A percentile compares a stretch with the other conserved stretches of the same genome.
Conservation (phyloP, 37 sponge, comb jelly and placozoan genomes). For the Eunapius fragilis region DNA sequence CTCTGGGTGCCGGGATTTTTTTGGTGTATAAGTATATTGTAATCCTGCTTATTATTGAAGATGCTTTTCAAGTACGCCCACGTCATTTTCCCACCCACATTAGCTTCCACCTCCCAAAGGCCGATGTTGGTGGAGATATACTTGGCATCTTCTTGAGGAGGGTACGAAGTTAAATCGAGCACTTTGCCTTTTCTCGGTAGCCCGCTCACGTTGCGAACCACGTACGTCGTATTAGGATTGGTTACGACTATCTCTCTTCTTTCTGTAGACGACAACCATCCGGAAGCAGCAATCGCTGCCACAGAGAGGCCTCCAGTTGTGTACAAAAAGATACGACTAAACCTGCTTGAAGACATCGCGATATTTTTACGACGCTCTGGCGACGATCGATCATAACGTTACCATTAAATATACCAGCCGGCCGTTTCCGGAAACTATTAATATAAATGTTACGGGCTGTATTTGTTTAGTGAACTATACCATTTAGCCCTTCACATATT, state of each 20-base stretch:
- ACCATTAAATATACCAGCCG: too few species aligned
- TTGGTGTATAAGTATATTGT: conserved; percentile 23
- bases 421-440: too few species aligned
- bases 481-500: too few species aligned
- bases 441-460: too few species aligned
- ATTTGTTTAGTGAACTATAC: too few species aligned
- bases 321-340: neutral
- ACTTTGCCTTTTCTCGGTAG: neutral
- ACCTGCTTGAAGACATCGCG: neutral
- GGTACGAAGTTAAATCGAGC: neutral
- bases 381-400: too few species aligned
- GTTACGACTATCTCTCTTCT: neutral
- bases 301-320: neutral
- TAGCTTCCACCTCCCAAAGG: conserved; percentile 16
- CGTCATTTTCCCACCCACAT: conserved; percentile 2
- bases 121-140: conserved; percentile 1
- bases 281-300: neutral
- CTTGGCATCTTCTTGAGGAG: neutral
- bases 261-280: neutral
- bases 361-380: too few species aligned
- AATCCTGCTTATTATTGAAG: conserved; percentile 11
- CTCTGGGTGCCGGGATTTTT: neutral
- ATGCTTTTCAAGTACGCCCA: conserved; percentile 22
- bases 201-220: neutral
- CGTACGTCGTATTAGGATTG: neutral